A percentile compares a stretch with the other conserved stretches of the same genome.
phyloP scores from a whole-genome alignment of 2,113 vertebrate genomes.

The Hemiscyllium ocellatum region DNA sequence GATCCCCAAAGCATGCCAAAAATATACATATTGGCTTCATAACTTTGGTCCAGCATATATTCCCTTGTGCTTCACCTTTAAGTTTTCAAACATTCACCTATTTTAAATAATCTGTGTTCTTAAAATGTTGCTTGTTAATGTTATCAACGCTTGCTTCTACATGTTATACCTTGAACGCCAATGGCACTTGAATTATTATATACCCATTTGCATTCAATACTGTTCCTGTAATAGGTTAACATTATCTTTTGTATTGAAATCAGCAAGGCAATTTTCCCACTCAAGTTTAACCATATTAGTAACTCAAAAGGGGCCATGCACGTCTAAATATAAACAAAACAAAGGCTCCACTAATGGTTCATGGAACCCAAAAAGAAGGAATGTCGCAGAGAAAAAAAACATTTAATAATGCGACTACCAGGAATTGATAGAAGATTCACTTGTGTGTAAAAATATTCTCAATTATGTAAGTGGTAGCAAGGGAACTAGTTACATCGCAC shows the following conservation, averaged over 20 bases:
- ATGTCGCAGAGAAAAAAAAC: neutral
- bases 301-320: too few relatives aligned
- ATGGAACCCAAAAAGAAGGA: neutral
- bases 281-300: neutral
- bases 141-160: neutral
- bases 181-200: neutral
- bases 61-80: neutral
- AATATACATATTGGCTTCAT: neutral
- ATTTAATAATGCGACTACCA: neutral
- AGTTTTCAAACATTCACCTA: neutral
- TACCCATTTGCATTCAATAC: neutral
- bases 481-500: neutral
- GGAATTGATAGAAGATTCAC: neutral
- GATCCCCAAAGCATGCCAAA: neutral
- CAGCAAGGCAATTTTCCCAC: neutral
- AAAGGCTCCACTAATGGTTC: neutral
- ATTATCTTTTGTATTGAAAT: neutral
- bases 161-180: neutral
- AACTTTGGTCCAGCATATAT: neutral
- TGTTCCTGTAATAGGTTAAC: neutral
- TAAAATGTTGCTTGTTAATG: neutral
- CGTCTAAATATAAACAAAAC: neutral
- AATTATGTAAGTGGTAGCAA: neutral
- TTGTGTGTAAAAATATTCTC: neutral
- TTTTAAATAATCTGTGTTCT: neutral